Conservation (phyloP, 1,140 invertebrate genomes). For the Drosophila hydei region DNA sequence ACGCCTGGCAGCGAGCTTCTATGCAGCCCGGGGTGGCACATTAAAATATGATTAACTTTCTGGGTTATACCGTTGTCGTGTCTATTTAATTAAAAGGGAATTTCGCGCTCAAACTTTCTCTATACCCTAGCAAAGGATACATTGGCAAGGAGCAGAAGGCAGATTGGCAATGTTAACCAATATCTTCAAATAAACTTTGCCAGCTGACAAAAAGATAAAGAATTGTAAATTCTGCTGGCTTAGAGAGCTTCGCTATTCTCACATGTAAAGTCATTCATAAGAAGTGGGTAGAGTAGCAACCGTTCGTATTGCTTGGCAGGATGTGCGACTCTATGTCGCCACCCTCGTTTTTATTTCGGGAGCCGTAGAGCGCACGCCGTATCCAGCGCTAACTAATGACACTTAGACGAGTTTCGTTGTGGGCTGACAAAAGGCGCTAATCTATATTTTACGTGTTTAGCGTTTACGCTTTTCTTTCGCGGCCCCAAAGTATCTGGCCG, state of each 20-base stretch:
- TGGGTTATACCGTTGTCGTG: constrained; percentile 72
- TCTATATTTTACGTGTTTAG: constrained; percentile 78
- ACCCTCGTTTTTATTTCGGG: constrained; percentile 14
- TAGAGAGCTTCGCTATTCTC: too few species aligned
- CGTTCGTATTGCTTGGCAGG: background rate
- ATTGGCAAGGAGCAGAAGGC: background rate
- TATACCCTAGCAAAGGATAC: constrained; percentile 3
- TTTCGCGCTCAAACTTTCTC: constrained; percentile 18
- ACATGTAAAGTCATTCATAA: too few species aligned
- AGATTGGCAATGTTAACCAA: background rate
- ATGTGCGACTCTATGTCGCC: background rate
- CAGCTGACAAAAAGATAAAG: too few species aligned
- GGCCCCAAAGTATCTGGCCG: constrained; percentile 24
- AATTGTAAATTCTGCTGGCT: too few species aligned
- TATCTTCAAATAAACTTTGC: background rate
- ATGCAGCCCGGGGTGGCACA: constrained; percentile 52
- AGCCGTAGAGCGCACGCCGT: constrained; percentile 24
- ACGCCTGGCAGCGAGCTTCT: constrained; percentile 5
- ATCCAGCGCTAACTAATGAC: constrained; percentile 73
- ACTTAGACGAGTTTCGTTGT: constrained; percentile 39
- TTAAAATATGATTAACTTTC: constrained; percentile 80
- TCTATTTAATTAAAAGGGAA: constrained; percentile 74
- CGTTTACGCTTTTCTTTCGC: constrained; percentile 64
- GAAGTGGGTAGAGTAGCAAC: background rate
- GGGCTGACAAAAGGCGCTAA: constrained; percentile 69